These are phyloP conservation scores for Lagria hirta DNA, from an alignment of 2,888 invertebrate genomes.

Conservation along the genomic window DNA sequence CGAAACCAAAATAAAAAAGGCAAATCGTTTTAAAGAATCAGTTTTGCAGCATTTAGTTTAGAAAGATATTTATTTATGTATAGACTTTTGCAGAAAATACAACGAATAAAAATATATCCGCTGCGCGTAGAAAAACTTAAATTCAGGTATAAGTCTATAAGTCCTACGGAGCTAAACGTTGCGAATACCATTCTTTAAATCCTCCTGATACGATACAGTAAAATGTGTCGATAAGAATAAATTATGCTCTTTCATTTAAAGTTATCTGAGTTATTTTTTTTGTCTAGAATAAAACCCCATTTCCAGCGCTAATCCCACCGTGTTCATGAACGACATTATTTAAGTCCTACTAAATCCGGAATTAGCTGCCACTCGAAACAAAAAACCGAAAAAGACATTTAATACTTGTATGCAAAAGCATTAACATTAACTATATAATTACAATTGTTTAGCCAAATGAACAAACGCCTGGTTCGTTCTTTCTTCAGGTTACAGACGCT, in stretches of 20 bases:
- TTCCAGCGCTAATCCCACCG: slow-evolving; percentile 52
- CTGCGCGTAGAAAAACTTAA: slow-evolving; percentile 28
- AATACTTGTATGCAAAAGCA: too few relatives aligned
- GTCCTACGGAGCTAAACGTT: slow-evolving; percentile 41
- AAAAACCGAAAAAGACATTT: slow-evolving; percentile 5
- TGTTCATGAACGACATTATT: slow-evolving; percentile 51
- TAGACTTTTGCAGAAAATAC: slow-evolving; percentile 17
- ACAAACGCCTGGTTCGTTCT: too few relatives aligned
- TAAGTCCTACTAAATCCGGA: slow-evolving; percentile 48
- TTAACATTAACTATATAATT: too few relatives aligned
- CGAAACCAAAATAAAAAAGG: slow-evolving; percentile 12
- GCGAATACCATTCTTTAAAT: slow-evolving; percentile 46
- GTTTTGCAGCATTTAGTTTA: slow-evolving; percentile 18
- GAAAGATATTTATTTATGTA: slow-evolving; percentile 14
- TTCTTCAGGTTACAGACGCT: slow-evolving; percentile 21
- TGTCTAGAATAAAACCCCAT: slow-evolving; percentile 50
- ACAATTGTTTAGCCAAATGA: too few relatives aligned
- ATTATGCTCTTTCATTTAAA: slow-evolving; percentile 49
- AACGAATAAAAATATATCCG: slow-evolving; percentile 18
- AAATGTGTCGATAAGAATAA: slow-evolving; percentile 52
- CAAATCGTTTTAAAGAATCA: slow-evolving; percentile 13
- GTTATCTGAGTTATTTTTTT: slow-evolving; percentile 49
- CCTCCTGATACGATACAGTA: slow-evolving; percentile 47
- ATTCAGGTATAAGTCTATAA: slow-evolving; percentile 40
- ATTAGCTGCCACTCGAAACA: slow-evolving; percentile 18